These are phyloP conservation scores for Caenorhabditis briggsae DNA, from an alignment of 1,140 invertebrate species.

Conservation along the genomic window DNA sequence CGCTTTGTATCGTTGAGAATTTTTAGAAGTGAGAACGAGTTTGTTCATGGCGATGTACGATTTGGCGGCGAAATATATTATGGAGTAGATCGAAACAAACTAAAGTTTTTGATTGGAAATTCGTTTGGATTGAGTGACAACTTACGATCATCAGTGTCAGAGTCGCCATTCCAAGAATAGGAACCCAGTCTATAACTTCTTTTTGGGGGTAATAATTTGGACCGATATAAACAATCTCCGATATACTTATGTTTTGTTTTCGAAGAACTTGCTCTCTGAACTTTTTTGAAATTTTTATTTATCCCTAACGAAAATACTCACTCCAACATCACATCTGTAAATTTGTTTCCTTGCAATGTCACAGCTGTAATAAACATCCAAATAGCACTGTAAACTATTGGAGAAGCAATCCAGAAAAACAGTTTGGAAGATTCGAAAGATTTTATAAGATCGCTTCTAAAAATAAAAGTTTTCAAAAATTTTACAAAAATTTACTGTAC, in stretches of 20 bases:
- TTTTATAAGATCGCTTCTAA: slow-evolving; percentile 8
- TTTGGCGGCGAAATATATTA: not conserved
- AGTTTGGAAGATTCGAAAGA: not conserved
- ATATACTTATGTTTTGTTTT: not conserved
- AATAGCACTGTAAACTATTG: slow-evolving; percentile 15
- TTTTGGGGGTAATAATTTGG: slow-evolving; percentile 12
- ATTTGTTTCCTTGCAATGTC: not conserved
- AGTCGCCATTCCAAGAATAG: not conserved
- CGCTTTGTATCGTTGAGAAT: slow-evolving; percentile 3
- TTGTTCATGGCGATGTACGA: slow-evolving; percentile 19
- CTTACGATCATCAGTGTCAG: slow-evolving; percentile 8
- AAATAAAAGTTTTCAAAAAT: too few relatives aligned
- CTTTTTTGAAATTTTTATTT: not conserved
- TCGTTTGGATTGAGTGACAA: not conserved
- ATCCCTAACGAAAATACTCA: not conserved
- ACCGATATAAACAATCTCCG: not conserved
- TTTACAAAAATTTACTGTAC: too few relatives aligned
- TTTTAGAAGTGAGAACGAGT: not conserved
- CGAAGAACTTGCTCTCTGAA: not conserved
- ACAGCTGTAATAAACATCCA: slow-evolving; percentile 3
- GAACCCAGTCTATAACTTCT: slow-evolving; percentile 10
- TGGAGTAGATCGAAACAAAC: not conserved
- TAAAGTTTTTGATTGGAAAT: not conserved
- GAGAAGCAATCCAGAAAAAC: slow-evolving; percentile 9
- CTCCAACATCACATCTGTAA: not conserved